These are phyloP conservation scores for Synergus itoensis DNA, from an alignment of 2,888 invertebrate species.

Conservation along the genomic window DNA sequence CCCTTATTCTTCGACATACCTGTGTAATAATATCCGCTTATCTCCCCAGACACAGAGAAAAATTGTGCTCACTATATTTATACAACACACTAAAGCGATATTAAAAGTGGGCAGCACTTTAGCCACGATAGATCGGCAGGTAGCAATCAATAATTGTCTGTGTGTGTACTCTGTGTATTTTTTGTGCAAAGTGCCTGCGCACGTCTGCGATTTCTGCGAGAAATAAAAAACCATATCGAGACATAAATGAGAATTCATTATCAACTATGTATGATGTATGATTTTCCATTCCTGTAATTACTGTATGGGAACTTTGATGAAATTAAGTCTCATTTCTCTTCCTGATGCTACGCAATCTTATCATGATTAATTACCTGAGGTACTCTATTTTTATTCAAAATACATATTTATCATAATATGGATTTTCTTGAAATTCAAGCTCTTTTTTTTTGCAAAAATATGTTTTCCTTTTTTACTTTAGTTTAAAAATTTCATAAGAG, in stretches of 20 bases:
- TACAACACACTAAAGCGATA: constrained; percentile 31
- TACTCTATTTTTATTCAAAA: background rate
- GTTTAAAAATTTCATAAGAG: too few species aligned
- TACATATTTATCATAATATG: background rate
- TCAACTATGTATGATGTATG: constrained; percentile 25
- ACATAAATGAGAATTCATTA: constrained; percentile 36
- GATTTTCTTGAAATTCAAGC: background rate
- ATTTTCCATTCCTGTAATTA: constrained; percentile 28
- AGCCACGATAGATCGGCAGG: constrained; percentile 36
- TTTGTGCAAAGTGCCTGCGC: constrained; percentile 28
- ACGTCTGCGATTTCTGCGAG: background rate
- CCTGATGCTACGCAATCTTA: background rate
- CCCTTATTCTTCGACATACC: constrained; percentile 34
- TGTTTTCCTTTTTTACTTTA: background rate
- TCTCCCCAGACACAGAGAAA: constrained; percentile 29
- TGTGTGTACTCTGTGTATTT: constrained; percentile 30
- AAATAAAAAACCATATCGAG: constrained; percentile 27
- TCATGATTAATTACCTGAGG: constrained; percentile 6
- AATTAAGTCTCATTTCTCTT: background rate
- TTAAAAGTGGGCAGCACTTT: constrained; percentile 39
- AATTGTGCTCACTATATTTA: constrained; percentile 36
- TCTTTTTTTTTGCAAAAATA: background rate
- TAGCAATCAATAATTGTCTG: constrained; percentile 40
- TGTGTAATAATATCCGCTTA: constrained; percentile 58
- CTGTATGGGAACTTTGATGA: constrained; percentile 28